These are phyloP conservation scores for Brachycybe producta DNA, from an alignment of 2,888 invertebrate genomes.

Conservation along the genomic window DNA sequence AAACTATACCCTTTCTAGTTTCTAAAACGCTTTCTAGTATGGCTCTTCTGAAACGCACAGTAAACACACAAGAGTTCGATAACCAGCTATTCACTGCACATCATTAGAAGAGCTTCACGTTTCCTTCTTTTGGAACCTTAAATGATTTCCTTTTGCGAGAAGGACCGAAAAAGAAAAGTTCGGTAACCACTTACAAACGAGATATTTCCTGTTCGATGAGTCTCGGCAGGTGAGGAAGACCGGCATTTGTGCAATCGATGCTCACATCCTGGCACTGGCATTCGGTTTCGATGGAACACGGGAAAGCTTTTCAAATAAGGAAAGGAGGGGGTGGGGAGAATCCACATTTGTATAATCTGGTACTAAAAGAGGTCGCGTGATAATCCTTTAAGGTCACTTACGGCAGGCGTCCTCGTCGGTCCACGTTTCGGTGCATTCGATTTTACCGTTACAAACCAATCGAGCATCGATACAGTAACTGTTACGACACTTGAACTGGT, in stretches of 20 bases:
- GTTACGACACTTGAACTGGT: constrained; percentile 35
- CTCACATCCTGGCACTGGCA: constrained; percentile 36
- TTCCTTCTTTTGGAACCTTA: too few relatives aligned
- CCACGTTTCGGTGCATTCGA: constrained; percentile 36
- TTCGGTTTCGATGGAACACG: constrained; percentile 31
- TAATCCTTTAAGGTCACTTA: constrained; percentile 22
- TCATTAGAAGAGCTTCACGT: too few relatives aligned
- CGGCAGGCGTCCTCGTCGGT: constrained; percentile 35
- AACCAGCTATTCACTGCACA: too few relatives aligned
- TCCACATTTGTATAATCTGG: background rate
- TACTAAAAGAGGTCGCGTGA: background rate
- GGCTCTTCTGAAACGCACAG: too few relatives aligned
- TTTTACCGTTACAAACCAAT: constrained; percentile 33
- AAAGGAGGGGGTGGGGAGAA: constrained; percentile 1
- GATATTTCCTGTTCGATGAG: constrained; percentile 32
- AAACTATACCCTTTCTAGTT: too few relatives aligned
- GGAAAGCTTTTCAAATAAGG: constrained; percentile 29
- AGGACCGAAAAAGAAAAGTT: constrained; percentile 17
- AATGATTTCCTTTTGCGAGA: constrained; percentile 16
- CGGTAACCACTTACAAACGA: constrained; percentile 29
- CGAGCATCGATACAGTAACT: constrained; percentile 36
- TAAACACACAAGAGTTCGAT: too few relatives aligned
- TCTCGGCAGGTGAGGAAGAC: constrained; percentile 28
- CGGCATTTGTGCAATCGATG: constrained; percentile 35
- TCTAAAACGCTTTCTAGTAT: too few relatives aligned